Evolutionary conservation across 2,797 vertebrate genomes (phyloP).

Genomic region (Xerus rutilus): DNA sequence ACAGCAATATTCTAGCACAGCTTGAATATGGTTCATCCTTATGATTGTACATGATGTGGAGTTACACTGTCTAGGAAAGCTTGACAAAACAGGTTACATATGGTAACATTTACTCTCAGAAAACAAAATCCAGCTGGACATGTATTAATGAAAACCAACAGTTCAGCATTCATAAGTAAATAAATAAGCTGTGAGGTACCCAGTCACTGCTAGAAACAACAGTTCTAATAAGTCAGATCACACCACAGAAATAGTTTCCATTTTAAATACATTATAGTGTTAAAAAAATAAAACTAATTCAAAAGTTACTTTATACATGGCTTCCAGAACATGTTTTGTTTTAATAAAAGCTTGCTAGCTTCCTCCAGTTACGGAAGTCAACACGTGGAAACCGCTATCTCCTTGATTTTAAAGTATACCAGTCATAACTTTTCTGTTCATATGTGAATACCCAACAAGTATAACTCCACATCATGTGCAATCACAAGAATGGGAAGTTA

Average conservation of each 20-base stretch:
- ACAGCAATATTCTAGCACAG: neutral
- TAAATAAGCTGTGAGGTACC: neutral
- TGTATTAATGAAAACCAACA: neutral
- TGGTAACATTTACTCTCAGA: neutral
- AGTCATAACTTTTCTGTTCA: neutral
- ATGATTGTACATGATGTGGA: no score
- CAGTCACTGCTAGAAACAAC: neutral
- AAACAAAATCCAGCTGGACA: constrained; percentile 17
- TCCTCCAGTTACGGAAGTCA: constrained; percentile 63
- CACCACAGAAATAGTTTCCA: constrained; percentile 2
- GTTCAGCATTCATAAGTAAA: constrained; percentile 12
- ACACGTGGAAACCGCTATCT: constrained; percentile 61
- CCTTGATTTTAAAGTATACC: constrained; percentile 60
- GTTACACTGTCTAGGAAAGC: neutral
- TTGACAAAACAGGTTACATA: neutral
- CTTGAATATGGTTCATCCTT: constrained; percentile 7
- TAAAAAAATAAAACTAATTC: constrained; percentile 35
- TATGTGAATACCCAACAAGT: no score
- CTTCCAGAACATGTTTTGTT: constrained; percentile 62
- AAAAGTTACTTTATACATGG: constrained; percentile 11
- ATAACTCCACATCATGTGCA: no score
- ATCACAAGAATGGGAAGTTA: no score
- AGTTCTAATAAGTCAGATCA: constrained; percentile 27
- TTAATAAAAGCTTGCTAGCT: constrained; percentile 58
- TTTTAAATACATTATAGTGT: constrained; percentile 25